Evolutionary conservation across 2,797 vertebrate species (phyloP), one percentile per base, ranked within the genome.

Genomic region (Falco naumanni): DNA sequence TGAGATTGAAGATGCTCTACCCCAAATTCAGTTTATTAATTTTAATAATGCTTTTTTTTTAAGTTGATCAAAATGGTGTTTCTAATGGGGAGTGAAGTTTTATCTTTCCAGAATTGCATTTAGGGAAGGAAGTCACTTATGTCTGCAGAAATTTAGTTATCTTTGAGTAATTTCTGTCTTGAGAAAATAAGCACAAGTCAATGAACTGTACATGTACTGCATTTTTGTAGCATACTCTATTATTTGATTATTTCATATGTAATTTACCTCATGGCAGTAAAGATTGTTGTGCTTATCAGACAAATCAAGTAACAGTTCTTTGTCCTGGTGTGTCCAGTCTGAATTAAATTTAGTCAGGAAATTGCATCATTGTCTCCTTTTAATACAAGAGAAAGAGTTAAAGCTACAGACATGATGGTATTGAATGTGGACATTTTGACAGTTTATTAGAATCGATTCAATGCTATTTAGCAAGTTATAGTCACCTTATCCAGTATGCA

Each of bases 381-480:
- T 84, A 90, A 69, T 72, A 28, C 0, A 1, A 64, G 39, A 80
- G 50, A n/a, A 48, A n/a, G 28, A 33, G 65, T 81, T 93, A 75
- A 86, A 85, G 37, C 69, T 69, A 22, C 33, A 76, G 63, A 72
- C 17, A 3, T 51, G 47, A 82, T 56, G 34, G 4, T 82, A 72
- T 82, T 91, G 82, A 71, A 71, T 81, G 47, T 88, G 90, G 80
- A 57, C 24, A 13, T 84, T 84, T 75, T 91, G 85, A 61, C 83
- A 91, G 69, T 94, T 91, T 93, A 74, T 92, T 94, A 63, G 41
- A 71, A 19, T 65, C 87, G 92, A 89, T 92, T 87, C 54, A 65
- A 4, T 76, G 60, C n/a, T 86, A 8, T 86, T 84, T 94, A 77
- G 34, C 37, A 57, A 61, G 33, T 69, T 95, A 53, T 21, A 86